Base-by-base conservation (phyloP, 2,797 vertebrate genomes). In the Anguilla marmorata region DNA sequence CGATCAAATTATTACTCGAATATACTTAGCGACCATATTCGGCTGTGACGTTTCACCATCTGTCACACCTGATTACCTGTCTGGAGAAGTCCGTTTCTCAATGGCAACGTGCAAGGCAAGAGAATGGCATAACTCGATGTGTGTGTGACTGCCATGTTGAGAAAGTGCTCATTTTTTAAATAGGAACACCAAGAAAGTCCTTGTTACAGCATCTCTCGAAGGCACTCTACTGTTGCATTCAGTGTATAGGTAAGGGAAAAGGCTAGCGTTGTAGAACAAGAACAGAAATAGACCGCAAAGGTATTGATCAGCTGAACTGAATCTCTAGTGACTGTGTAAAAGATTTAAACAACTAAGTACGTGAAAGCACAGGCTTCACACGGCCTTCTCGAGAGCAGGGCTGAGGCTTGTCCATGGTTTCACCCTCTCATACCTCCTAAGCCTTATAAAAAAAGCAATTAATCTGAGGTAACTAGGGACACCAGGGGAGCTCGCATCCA, bases 381-480 rank as follows among this genome's bases (percentile, higher is more conserved):
- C 7, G n/a, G 79, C 41, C 2, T 45, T 82, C 79, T 45, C 9
- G 45, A 82, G 79, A 82, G 79, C 41, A 82, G 45, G 45, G 79
- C 7, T 79, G 33, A 82, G 24, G 79, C 50, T 82, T 82, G 79
- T 82, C 41, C 16, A 50, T 45, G 45, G 79, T 48, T 82, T 82
- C 27, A 8, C 41, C 19, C 79, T 82, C 45, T 82, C 21, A n/a
- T 82, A 48, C 79, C 45, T 82, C 12, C 79, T 50, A 48, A 50
- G 79, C 79, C 79, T 50, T 82, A 12, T 50, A 50, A 82, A 50
- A 82, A n/a, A 69, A 69, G 33, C 33, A n/a, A 50, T 82, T 48
- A 82, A 82, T 82, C 79, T 50, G 79, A 24, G 79, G 79, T 48
- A 12, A 2, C 79, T n/a, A 24, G 79, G 41, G 79, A 48, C 79